Evolutionary conservation across 2,888 invertebrate genomes (phyloP), one percentile per base, ranked within the genome.

Genomic region (Xestia rhomboidea): DNA sequence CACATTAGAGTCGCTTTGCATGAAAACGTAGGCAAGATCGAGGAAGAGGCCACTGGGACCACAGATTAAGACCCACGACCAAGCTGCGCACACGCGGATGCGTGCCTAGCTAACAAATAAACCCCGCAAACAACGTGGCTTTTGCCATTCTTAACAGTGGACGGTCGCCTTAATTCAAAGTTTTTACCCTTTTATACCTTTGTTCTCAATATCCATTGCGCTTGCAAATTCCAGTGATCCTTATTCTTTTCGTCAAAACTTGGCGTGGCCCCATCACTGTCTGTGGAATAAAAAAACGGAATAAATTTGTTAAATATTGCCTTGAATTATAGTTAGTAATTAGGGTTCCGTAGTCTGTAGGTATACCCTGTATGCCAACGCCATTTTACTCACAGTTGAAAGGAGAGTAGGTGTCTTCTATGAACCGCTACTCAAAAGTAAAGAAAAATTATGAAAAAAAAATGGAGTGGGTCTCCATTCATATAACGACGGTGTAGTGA

Each of bases 141-240:
- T n/a, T 54, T 15, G 8, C 4, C 18, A 18, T 15, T 13, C 27
- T 34, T 34, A 62, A 5, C 5, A 60, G 18, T 21, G 21, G 21
- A 10, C 30, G 34, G 24, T 34, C 24, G 34, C 24, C 63, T 2
- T 38, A 11, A 30, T n/a, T 24, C 3, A 38, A n/a, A n/a, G n/a
- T n/a, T n/a, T n/a, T n/a, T n/a, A n/a, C n/a, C n/a, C n/a, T n/a
- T n/a, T n/a, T n/a, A 21, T 88, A 96, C 95, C 94, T 96, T 96
- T 64, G 92, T 76, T 30, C 89, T 88, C n/a, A 96, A 83, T 0
- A 93, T 92, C 95, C 94, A 95, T 85, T 96, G 96, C 1, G 96
- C 96, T 70, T 96, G 95, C 27, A 93, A 82, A 72, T 90, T 92
- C 96, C 96, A 96, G 68, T 96, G 95, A 0, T 95, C 93, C 64